phyloP scores from a whole-genome alignment of 2,797 vertebrate genomes.

The Lithobates pipiens region DNA sequence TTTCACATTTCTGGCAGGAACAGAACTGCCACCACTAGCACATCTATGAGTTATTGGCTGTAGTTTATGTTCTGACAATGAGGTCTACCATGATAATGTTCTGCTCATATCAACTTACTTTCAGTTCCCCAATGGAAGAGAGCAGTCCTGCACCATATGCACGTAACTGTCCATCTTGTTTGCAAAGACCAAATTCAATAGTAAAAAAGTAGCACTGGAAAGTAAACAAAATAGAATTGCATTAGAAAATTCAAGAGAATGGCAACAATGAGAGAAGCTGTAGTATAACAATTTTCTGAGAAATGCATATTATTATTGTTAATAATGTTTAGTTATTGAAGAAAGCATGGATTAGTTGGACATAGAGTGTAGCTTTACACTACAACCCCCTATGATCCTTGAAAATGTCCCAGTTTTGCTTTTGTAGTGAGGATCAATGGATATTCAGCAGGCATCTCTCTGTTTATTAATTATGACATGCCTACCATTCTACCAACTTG shows the following conservation, averaged over 20 bases:
- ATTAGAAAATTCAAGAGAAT: not conserved
- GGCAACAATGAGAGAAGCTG: not conserved
- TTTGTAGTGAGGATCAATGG: not conserved
- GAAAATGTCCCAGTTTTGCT: too few relatives aligned
- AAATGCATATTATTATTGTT: not conserved
- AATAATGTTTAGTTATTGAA: not conserved
- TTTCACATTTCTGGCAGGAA: too few relatives aligned
- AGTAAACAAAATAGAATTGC: slow-evolving; percentile 24
- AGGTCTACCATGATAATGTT: not conserved
- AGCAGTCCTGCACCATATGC: slow-evolving; percentile 94
- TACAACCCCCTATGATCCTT: not conserved
- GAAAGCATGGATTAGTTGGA: not conserved
- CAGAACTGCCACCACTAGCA: too few relatives aligned
- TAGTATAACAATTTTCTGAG: not conserved
- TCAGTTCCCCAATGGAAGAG: slow-evolving; percentile 94
- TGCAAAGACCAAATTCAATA: slow-evolving; percentile 96
- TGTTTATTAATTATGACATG: not conserved
- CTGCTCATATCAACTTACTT: slow-evolving; percentile 74
- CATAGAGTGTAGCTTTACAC: not conserved
- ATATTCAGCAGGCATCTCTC: not conserved
- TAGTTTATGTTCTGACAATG: too few relatives aligned
- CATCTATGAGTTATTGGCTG: too few relatives aligned
- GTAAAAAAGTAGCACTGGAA: slow-evolving; percentile 98
- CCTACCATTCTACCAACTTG: not conserved
- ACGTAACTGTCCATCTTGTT: slow-evolving; percentile 93